These are phyloP conservation scores for Drosophila macrothrix DNA, from an alignment of 2,888 invertebrate genomes.

Conservation along the genomic window DNA sequence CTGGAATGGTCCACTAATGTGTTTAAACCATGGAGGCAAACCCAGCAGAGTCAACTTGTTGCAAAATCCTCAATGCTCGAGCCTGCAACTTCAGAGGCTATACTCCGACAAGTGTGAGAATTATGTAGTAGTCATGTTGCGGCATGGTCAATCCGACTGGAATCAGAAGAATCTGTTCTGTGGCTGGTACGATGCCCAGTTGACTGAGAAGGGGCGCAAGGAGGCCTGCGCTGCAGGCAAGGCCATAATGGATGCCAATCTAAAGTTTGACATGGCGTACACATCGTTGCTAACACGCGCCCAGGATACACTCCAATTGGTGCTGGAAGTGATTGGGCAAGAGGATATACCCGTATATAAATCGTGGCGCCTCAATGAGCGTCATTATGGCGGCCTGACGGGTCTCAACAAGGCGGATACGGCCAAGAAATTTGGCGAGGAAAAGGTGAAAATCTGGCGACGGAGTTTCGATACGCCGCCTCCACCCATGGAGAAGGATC, in stretches of 20 bases:
- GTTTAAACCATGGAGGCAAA: not conserved
- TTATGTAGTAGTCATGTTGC: slow-evolving; percentile 90
- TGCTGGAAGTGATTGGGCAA: slow-evolving; percentile 89
- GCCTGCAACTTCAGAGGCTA: not conserved
- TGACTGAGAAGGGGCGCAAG: slow-evolving; percentile 87
- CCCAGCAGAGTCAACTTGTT: too few relatives aligned
- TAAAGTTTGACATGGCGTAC: slow-evolving; percentile 92
- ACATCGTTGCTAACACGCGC: slow-evolving; percentile 93
- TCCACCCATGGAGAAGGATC: slow-evolving; percentile 92
- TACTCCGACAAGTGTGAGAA: slow-evolving; percentile 66
- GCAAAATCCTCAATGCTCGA: not conserved
- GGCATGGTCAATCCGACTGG: slow-evolving; percentile 92
- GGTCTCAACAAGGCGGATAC: slow-evolving; percentile 95
- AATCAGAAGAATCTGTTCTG: slow-evolving; percentile 91
- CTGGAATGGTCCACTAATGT: not conserved
- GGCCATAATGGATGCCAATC: slow-evolving; percentile 90
- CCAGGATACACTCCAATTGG: slow-evolving; percentile 89
- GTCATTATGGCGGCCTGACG: slow-evolving; percentile 94
- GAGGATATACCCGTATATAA: slow-evolving; percentile 88
- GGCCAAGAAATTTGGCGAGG: slow-evolving; percentile 94
- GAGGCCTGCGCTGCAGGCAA: slow-evolving; percentile 88
- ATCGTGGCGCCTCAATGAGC: slow-evolving; percentile 94
- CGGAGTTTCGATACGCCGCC: slow-evolving; percentile 94
- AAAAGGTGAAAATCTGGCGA: slow-evolving; percentile 93
- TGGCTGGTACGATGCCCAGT: slow-evolving; percentile 90